These are phyloP conservation scores for Diploscapter pachys DNA, from an alignment of 1,140 invertebrate species.

Conservation along the genomic window DNA sequence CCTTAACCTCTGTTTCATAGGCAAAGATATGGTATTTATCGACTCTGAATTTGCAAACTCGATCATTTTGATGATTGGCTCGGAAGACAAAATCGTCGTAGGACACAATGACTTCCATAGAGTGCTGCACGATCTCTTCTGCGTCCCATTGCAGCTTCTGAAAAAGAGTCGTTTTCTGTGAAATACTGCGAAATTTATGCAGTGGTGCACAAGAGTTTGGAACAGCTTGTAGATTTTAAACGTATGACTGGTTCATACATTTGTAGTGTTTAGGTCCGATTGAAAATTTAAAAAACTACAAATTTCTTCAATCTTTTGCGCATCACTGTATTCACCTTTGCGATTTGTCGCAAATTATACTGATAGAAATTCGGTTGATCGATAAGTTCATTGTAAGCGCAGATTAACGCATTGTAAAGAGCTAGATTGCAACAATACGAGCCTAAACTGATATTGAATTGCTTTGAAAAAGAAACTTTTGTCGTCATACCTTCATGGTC, in stretches of 20 bases:
- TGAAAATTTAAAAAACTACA: background rate
- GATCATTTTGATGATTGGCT: background rate
- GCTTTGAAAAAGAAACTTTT: background rate
- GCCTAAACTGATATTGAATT: slow-evolving; percentile 1
- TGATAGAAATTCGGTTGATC: background rate
- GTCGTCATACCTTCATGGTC: background rate
- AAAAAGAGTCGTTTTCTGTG: background rate
- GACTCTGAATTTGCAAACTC: slow-evolving; percentile 8
- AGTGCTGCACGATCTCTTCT: background rate
- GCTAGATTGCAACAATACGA: slow-evolving; percentile 8
- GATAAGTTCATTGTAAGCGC: background rate
- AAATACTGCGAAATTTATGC: background rate
- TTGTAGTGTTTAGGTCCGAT: background rate
- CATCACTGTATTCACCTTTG: background rate
- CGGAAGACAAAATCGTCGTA: background rate
- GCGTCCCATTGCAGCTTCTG: background rate
- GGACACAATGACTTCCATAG: background rate
- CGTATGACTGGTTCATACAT: background rate
- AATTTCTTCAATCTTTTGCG: background rate
- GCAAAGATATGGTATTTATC: background rate
- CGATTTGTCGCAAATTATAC: background rate
- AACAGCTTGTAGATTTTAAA: background rate
- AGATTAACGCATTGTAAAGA: slow-evolving; percentile 6
- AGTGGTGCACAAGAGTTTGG: background rate
- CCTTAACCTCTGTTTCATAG: background rate